Evolutionary conservation across 2,888 invertebrate genomes (phyloP).

Genomic region (Graphium colonna): DNA sequence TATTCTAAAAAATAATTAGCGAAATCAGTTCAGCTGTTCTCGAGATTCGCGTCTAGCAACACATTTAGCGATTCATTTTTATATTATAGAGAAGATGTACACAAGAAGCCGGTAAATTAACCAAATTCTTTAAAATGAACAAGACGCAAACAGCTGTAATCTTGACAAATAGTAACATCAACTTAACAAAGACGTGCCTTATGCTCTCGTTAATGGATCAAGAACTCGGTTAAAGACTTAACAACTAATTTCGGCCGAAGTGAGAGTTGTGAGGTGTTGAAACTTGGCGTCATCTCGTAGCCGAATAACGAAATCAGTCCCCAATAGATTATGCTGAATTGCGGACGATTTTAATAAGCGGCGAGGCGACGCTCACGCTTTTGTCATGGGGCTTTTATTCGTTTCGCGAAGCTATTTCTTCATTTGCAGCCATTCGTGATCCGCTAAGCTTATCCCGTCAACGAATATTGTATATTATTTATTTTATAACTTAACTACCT

Average conservation of each 20-base stretch:
- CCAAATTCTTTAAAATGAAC: too few species aligned
- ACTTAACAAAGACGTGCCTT: not conserved
- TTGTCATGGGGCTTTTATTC: conserved; percentile 10
- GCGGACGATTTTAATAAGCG: conserved; percentile 8
- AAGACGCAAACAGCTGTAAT: too few species aligned
- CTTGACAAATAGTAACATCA: not conserved
- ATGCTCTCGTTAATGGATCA: too few species aligned
- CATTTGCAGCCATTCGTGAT: not conserved
- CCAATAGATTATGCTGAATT: conserved; percentile 3
- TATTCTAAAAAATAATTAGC: too few species aligned
- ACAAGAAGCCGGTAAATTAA: too few species aligned
- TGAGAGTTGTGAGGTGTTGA: conserved; percentile 15
- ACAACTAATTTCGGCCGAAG: conserved; percentile 12
- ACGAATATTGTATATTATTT: not conserved
- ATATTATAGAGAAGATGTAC: too few species aligned
- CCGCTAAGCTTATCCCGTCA: not conserved
- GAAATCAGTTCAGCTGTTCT: too few species aligned
- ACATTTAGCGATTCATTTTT: too few species aligned
- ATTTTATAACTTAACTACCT: too few species aligned
- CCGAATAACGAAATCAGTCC: conserved; percentile 13
- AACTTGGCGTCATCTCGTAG: conserved; percentile 11
- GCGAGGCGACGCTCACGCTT: conserved; percentile 12
- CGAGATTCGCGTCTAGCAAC: too few species aligned
- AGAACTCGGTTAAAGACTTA: not conserved
- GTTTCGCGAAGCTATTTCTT: not conserved